These are phyloP conservation scores for Micronisus gabar DNA, from an alignment of 2,113 vertebrate species.

Conservation along the genomic window DNA sequence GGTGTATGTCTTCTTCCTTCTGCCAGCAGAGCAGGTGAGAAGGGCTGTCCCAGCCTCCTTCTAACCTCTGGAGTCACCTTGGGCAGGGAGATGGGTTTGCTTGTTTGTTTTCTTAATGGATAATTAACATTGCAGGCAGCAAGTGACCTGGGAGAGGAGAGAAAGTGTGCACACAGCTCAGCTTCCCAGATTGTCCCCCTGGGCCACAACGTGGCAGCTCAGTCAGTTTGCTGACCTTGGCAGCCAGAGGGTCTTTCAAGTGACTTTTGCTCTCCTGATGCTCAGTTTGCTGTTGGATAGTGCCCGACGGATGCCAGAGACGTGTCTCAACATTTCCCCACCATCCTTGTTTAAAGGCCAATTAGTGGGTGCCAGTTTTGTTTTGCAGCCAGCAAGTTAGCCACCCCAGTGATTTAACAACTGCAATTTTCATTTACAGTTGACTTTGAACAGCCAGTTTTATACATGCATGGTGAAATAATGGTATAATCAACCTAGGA, in stretches of 20 bases:
- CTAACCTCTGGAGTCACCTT: neutral
- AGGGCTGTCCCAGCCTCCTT: neutral
- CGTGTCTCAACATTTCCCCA: neutral
- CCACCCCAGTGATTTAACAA: conserved; percentile 33
- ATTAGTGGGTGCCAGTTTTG: conserved; percentile 51
- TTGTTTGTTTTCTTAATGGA: conserved; percentile 2
- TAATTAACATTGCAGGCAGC: conserved; percentile 50
- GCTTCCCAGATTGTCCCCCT: neutral
- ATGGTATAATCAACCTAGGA: conserved; percentile 58
- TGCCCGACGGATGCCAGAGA: neutral
- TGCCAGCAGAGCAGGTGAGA: neutral
- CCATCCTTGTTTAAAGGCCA: conserved; percentile 41
- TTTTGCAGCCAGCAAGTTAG: conserved; percentile 28
- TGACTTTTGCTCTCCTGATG: neutral
- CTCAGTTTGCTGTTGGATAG: neutral
- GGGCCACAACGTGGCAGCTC: neutral
- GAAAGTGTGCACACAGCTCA: neutral
- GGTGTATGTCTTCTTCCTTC: neutral
- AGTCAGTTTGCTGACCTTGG: neutral
- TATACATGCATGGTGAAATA: conserved; percentile 29
- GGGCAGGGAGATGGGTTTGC: neutral
- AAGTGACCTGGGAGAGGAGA: neutral
- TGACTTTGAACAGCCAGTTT: conserved; percentile 56
- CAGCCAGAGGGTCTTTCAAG: neutral
- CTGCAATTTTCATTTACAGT: conserved; percentile 55